Evolutionary conservation across 2,888 invertebrate genomes (phyloP).

Genomic region (Drosophila diplacantha): DNA sequence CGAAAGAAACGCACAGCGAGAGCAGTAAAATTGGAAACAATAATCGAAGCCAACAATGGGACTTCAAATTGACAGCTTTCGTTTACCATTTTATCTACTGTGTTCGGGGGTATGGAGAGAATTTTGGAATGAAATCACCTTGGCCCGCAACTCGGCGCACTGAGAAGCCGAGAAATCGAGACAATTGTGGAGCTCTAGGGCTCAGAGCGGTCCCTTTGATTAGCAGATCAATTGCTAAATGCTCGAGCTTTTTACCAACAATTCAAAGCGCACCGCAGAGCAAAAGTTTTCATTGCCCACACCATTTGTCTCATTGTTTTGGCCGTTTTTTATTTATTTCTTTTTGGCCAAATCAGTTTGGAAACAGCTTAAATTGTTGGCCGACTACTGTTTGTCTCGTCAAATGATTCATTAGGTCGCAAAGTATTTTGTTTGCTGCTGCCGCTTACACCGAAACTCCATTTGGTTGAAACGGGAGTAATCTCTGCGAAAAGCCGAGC

Average conservation of each 20-base stretch:
- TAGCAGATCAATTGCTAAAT: constrained; percentile 68
- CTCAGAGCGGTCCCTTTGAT: constrained; percentile 72
- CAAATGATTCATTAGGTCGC: constrained; percentile 55
- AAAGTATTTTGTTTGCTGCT: constrained; percentile 47
- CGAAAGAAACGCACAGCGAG: constrained; percentile 30
- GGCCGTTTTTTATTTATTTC: constrained; percentile 35
- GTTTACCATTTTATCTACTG: constrained; percentile 68
- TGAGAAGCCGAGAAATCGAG: constrained; percentile 39
- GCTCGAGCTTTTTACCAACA: constrained; percentile 50
- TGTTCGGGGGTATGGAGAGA: constrained; percentile 42
- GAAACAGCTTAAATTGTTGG: constrained; percentile 58
- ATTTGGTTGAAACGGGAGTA: constrained; percentile 45
- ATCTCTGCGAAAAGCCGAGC: neutral
- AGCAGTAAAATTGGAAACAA: constrained; percentile 25
- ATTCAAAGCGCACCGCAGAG: constrained; percentile 62
- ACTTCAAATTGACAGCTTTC: constrained; percentile 73
- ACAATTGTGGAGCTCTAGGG: constrained; percentile 62
- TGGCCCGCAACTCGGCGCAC: constrained; percentile 56
- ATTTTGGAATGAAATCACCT: constrained; percentile 66
- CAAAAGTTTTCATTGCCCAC: constrained; percentile 44
- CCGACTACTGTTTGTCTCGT: constrained; percentile 62
- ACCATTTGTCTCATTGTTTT: constrained; percentile 26
- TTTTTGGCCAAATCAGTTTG: constrained; percentile 26
- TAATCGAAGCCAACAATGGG: constrained; percentile 52
- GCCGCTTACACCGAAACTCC: constrained; percentile 58